Base-by-base conservation (phyloP, 1,140 invertebrate species). In the Magallana angulata region DNA sequence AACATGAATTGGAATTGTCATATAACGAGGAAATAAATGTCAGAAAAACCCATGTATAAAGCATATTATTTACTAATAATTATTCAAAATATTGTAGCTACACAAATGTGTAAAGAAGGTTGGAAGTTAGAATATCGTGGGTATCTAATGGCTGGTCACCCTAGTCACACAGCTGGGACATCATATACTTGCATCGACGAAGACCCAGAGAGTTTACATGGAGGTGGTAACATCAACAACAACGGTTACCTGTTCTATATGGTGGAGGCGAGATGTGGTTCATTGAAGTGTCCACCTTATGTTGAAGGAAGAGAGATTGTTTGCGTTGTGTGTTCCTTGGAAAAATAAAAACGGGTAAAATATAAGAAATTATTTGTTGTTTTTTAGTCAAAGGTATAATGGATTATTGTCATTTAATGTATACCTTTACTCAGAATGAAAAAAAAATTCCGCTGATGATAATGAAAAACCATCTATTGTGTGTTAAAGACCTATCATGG, bases 261-360 rank as follows among this genome's bases (percentile, higher is more conserved):
- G 8, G 85, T 88, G 1, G 86, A 88, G 58, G 62, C 81, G 1
- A 18, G 1, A 5, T 90, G 90, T 58, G 90, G 91, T 48, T 83
- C 85, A 16, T 84, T 92, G 1, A 89, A 88, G 4, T 90, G 90
- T 85, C 91, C 91, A 4, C 87, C 87, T 4, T 92, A 90, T 71
- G 58, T 87, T 14, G n/a, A 87, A 12, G 88, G 90, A 2, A 18
- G 88, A 24, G 90, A 90, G 60, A 24, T 92, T 4, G 86, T 90
- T 1, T 92, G 92, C 82, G 89, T 87, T 62, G 90, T 92, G 4
- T 92, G 92, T 71, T 71, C 24, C 24, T 24, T 24, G 24, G 24
- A 24, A 24, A 24, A 24, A 24, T 24, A 24, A 24, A 24, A 24
- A 24, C 24, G 1, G 24, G 89, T 0, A 91, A 91, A 80, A 90